A percentile compares a stretch with the other conserved stretches of the same genome.
Conservation (phyloP, 2,888 invertebrate genomes). For the Drosophila mayaguana region DNA sequence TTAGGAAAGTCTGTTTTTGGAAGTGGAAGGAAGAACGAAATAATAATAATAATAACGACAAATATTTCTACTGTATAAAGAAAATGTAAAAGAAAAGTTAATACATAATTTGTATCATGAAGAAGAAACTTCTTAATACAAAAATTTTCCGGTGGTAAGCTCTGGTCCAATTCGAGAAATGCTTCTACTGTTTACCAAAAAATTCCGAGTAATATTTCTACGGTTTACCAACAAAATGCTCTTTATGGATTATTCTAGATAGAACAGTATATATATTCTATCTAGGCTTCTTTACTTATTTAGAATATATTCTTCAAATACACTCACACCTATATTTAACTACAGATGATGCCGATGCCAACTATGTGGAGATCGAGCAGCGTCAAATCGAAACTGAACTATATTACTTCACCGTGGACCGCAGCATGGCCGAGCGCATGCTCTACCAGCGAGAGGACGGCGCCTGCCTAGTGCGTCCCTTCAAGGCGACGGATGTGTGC, state of each 20-base stretch:
- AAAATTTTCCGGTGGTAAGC: too few relatives aligned
- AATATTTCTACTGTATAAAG: background rate
- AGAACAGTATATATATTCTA: background rate
- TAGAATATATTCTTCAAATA: background rate
- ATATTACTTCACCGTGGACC: constrained; percentile 83
- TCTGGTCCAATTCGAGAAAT: too few relatives aligned
- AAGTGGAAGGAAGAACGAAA: too few relatives aligned
- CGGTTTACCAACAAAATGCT: background rate
- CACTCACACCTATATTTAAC: background rate
- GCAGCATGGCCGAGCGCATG: constrained; percentile 80
- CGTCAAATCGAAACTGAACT: constrained; percentile 82
- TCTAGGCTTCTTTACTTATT: background rate
- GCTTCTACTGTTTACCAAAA: too few relatives aligned
- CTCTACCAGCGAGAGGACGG: constrained; percentile 82
- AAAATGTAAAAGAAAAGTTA: too few relatives aligned
- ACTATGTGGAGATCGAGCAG: constrained; percentile 79
- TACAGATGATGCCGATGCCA: constrained; percentile 78
- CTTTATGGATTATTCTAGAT: background rate
- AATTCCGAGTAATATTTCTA: too few relatives aligned
- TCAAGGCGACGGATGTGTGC: constrained; percentile 80
- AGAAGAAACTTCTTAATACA: background rate
- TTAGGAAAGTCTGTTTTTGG: too few relatives aligned
- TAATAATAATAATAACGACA: too few relatives aligned
- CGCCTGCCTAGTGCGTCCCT: constrained; percentile 83
- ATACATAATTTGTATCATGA: too few relatives aligned